Evolutionary conservation across 2,797 vertebrate species (phyloP).

Genomic region (Acanthurus tractus): DNA sequence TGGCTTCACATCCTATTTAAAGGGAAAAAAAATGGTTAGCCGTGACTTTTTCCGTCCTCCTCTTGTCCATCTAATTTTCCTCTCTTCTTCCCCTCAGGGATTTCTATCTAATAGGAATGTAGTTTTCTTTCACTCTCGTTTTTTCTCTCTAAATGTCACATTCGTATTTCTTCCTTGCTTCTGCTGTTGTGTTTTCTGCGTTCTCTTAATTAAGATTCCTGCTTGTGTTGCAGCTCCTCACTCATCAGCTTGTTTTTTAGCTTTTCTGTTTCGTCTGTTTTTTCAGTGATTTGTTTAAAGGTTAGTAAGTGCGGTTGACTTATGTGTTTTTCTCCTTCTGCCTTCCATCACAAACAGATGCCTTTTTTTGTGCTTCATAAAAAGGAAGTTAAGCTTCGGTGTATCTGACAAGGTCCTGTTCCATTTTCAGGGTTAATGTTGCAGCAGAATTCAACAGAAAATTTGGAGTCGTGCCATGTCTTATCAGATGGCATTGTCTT

Average conservation of each 20-base stretch:
- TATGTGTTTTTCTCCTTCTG: constrained; percentile 25
- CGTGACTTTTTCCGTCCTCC: constrained; percentile 22
- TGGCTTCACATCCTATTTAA: constrained; percentile 17
- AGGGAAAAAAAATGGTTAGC: neutral
- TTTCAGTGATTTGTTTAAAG: constrained; percentile 31
- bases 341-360: constrained; percentile 16
- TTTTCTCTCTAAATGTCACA: constrained; percentile 48
- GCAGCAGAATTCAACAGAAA: neutral
- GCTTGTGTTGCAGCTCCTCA: constrained; percentile 27
- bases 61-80: constrained; percentile 16
- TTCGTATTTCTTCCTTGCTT: constrained; percentile 31
- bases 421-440: constrained; percentile 6
- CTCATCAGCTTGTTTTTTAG: constrained; percentile 21
- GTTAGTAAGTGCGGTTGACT: constrained; percentile 32
- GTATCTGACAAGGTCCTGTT: constrained; percentile 12
- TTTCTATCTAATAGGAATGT: constrained; percentile 29
- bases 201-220: constrained; percentile 58
- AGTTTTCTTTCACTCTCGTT: constrained; percentile 19
- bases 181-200: constrained; percentile 21
- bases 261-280: constrained; percentile 10
- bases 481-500: constrained; percentile 9
- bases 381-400: constrained; percentile 21
- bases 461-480: constrained; percentile 4
- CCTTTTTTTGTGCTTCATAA: constrained; percentile 3
- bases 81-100: constrained; percentile 5